Conservation (phyloP, 1,140 invertebrate genomes). For the Solenopsis invicta region DNA sequence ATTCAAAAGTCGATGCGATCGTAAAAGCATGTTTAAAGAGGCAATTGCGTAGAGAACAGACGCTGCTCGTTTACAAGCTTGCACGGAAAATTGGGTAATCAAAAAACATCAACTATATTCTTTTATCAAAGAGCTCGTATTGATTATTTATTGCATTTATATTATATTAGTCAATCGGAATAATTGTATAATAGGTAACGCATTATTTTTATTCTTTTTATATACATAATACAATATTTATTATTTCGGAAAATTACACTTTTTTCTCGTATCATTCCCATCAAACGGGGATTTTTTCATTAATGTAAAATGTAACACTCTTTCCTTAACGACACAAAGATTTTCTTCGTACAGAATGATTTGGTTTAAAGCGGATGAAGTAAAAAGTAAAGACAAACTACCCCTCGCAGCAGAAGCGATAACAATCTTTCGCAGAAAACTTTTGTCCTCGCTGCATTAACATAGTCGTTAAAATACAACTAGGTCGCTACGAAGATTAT, state of each 20-base stretch:
- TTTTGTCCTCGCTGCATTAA: constrained; percentile 78
- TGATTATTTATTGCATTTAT: too few species aligned
- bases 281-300: not conserved
- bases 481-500: constrained; percentile 68
- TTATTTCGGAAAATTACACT: not conserved
- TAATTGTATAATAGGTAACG: not conserved
- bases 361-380: constrained; percentile 50
- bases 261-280: not conserved
- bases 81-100: not conserved
- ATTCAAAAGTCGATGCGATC: constrained; percentile 10
- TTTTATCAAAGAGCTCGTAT: not conserved
- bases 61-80: not conserved
- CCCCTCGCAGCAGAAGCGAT: constrained; percentile 53
- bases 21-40: constrained; percentile 1
- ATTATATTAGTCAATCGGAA: not conserved
- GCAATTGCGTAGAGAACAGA: not conserved
- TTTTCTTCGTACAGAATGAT: constrained; percentile 59
- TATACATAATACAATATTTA: not conserved
- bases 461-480: constrained; percentile 78
- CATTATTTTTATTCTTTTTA: not conserved
- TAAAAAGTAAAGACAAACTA: constrained; percentile 34
- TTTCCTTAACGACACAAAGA: constrained; percentile 11
- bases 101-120: not conserved
- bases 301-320: constrained; percentile 7
- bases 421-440: constrained; percentile 66